These are phyloP conservation scores for Perithous albicinctus DNA, from an alignment of 2,888 invertebrate genomes.

Conservation along the genomic window DNA sequence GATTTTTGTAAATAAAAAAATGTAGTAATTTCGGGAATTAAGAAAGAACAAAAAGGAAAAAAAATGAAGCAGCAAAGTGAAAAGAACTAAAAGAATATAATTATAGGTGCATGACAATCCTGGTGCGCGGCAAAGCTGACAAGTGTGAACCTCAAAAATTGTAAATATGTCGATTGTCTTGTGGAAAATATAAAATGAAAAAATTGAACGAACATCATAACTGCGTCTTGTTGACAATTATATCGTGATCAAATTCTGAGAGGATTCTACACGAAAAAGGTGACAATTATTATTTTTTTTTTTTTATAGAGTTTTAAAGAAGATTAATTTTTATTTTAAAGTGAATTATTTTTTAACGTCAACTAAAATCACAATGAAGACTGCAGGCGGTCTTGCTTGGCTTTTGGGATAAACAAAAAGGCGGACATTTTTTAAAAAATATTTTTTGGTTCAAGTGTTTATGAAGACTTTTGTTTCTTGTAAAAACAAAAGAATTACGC, in stretches of 20 bases:
- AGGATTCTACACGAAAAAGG: not conserved
- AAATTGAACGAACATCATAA: not conserved
- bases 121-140: slow-evolving; percentile 27
- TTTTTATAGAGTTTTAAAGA: not conserved
- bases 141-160: slow-evolving; percentile 33
- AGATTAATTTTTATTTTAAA: not conserved
- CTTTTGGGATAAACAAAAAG: too few relatives aligned
- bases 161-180: slow-evolving; percentile 47
- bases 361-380: not conserved
- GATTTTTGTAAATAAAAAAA: slow-evolving; percentile 57
- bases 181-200: slow-evolving; percentile 15
- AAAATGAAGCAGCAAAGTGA: not conserved
- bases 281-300: not conserved
- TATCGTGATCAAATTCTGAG: not conserved
- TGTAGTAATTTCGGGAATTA: slow-evolving; percentile 39
- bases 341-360: not conserved
- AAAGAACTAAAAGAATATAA: slow-evolving; percentile 1
- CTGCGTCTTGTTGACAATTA: not conserved
- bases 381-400: slow-evolving; percentile 16
- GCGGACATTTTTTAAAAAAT: too few relatives aligned
- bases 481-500: too few relatives aligned
- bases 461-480: too few relatives aligned
- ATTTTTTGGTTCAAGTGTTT: too few relatives aligned
- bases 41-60: not conserved
- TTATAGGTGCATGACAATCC: slow-evolving; percentile 58